A percentile compares a stretch with the other conserved stretches of the same genome.
Evolutionary conservation across 1,140 invertebrate genomes (phyloP).

Genomic region (Archivesica marissinica): DNA sequence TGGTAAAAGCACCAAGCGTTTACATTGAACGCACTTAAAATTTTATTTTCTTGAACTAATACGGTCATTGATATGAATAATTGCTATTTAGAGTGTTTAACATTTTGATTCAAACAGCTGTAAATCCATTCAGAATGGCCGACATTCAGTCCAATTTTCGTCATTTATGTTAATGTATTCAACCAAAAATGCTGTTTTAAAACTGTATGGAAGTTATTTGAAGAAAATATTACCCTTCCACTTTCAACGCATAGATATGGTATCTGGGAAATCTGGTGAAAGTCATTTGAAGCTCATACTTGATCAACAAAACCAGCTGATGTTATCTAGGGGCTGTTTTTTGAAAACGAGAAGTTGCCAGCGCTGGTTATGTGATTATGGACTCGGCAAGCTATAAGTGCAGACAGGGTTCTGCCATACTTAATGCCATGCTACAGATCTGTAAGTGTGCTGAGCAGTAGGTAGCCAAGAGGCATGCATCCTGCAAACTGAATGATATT

Average conservation of each 20-base stretch:
- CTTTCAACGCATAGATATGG: background rate
- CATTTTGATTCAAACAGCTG: constrained; percentile 13
- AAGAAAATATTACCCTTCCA: background rate
- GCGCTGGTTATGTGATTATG: background rate
- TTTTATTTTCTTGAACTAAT: constrained; percentile 36
- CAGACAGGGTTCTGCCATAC: background rate
- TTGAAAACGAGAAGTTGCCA: background rate
- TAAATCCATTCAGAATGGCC: background rate
- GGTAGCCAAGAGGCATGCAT: constrained; percentile 6
- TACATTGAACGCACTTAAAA: constrained; percentile 3
- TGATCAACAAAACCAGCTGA: background rate
- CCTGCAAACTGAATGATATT: too few species aligned
- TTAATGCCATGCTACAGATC: constrained; percentile 11
- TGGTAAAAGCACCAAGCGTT: too few species aligned
- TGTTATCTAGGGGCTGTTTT: background rate
- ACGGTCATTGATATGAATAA: constrained; percentile 20
- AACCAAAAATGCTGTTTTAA: background rate
- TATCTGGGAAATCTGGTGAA: background rate
- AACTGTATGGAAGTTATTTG: background rate
- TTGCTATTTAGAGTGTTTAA: background rate
- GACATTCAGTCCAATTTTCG: constrained; percentile 15
- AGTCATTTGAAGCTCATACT: constrained; percentile 10
- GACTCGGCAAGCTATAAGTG: background rate
- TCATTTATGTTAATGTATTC: constrained; percentile 31
- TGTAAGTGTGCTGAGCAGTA: background rate